phyloP scores from a whole-genome alignment of 2,888 invertebrate species.

The Sesamia inferens region DNA sequence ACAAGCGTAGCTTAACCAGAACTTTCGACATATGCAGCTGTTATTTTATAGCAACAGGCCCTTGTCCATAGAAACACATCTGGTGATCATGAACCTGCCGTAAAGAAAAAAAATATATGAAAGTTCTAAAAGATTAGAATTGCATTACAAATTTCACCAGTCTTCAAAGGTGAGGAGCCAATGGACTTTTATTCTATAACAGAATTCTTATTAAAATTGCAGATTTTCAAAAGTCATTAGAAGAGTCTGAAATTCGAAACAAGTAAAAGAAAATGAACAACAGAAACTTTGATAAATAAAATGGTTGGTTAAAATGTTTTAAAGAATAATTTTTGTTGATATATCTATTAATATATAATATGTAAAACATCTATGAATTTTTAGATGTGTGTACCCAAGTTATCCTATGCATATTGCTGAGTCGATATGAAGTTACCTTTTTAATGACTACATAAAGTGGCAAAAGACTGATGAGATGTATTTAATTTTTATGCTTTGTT shows the following conservation, averaged over 20 bases:
- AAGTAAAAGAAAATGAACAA: not conserved
- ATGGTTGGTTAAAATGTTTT: not conserved
- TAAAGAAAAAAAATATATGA: not conserved
- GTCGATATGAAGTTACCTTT: too few species aligned
- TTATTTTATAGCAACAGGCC: too few species aligned
- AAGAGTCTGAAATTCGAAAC: slow-evolving; percentile 6
- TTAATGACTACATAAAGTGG: not conserved
- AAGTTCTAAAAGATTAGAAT: not conserved
- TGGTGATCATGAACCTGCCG: slow-evolving; percentile 2
- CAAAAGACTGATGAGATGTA: not conserved
- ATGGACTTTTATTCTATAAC: slow-evolving; percentile 3
- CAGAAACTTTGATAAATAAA: slow-evolving; percentile 1
- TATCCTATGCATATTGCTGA: too few species aligned
- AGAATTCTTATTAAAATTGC: slow-evolving; percentile 23
- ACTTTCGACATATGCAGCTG: too few species aligned
- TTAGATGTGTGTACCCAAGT: not conserved
- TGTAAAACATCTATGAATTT: not conserved
- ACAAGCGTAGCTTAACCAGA: too few species aligned
- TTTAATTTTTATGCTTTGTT: too few species aligned
- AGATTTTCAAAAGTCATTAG: slow-evolving; percentile 9
- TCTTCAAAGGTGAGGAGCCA: slow-evolving; percentile 22
- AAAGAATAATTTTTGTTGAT: too few species aligned
- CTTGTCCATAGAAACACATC: not conserved
- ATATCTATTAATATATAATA: too few species aligned
- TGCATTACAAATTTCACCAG: slow-evolving; percentile 18